Evolutionary conservation across 35 echinoderm and acorn worm genomes (phyloP).

Genomic region (Hemicentrotus pulcherrimus): DNA sequence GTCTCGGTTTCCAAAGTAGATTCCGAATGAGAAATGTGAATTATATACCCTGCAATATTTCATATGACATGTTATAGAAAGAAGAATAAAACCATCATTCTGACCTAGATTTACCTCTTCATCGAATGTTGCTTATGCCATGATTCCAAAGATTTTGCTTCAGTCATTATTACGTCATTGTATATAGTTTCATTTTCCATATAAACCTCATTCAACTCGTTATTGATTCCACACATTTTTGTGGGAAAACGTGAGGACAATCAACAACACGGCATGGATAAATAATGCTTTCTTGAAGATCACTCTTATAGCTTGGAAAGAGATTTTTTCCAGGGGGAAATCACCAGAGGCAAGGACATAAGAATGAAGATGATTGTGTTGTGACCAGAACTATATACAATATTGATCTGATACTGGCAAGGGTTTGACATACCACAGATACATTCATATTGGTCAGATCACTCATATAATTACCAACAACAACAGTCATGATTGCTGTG

Average conservation of each 20-base stretch:
- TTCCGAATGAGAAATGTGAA: background rate
- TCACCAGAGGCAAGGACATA: background rate
- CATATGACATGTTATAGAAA: background rate
- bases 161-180: background rate
- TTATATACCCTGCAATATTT: slow-evolving; percentile 5
- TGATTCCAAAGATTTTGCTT: background rate
- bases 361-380: background rate
- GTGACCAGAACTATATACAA: background rate
- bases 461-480: too few relatives aligned
- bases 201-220: background rate
- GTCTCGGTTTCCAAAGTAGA: slow-evolving; percentile 41
- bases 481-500: too few relatives aligned
- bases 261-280: background rate
- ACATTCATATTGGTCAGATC: too few relatives aligned
- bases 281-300: background rate
- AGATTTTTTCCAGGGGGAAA: background rate
- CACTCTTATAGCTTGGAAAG: background rate
- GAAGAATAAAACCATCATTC: background rate
- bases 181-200: background rate
- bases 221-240: background rate
- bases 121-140: background rate
- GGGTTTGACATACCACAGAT: too few relatives aligned
- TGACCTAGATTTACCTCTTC: background rate
- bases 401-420: too few relatives aligned
- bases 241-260: background rate